These are phyloP conservation scores for Malacoraja senta DNA, from an alignment of 2,797 vertebrate genomes.

Conservation along the genomic window DNA sequence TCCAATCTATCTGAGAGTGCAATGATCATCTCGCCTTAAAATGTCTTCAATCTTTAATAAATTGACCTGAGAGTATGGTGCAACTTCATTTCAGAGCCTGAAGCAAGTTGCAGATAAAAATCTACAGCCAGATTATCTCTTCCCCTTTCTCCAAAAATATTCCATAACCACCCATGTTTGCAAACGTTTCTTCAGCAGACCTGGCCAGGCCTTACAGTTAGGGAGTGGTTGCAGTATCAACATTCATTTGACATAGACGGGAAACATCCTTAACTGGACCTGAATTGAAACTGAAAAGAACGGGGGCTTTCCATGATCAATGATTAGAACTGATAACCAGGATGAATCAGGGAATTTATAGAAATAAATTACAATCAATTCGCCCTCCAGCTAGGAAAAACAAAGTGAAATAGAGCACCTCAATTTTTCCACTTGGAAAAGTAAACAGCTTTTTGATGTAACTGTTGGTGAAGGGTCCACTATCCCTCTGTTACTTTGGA, in stretches of 20 bases:
- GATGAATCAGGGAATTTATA: not conserved
- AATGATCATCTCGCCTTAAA: not conserved
- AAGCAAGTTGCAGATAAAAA: not conserved
- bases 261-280: not conserved
- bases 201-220: not conserved
- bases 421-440: not conserved
- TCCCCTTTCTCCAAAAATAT: not conserved
- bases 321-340: not conserved
- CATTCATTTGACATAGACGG: conserved; percentile 7
- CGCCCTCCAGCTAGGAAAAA: not conserved
- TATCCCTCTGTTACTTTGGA: not conserved
- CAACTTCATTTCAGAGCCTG: not conserved
- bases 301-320: not conserved
- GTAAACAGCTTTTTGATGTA: not conserved
- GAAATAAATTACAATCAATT: not conserved
- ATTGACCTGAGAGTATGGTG: not conserved
- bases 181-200: not conserved
- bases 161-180: not conserved
- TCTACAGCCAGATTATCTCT: not conserved
- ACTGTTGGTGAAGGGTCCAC: not conserved
- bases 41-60: not conserved
- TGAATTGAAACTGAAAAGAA: not conserved
- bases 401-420: not conserved
- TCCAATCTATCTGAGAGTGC: not conserved
- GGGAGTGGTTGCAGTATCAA: not conserved